A percentile compares a stretch with the other conserved stretches of the same genome.
phyloP scores from a whole-genome alignment of 2,888 invertebrate genomes.

The Empis stercorea region DNA sequence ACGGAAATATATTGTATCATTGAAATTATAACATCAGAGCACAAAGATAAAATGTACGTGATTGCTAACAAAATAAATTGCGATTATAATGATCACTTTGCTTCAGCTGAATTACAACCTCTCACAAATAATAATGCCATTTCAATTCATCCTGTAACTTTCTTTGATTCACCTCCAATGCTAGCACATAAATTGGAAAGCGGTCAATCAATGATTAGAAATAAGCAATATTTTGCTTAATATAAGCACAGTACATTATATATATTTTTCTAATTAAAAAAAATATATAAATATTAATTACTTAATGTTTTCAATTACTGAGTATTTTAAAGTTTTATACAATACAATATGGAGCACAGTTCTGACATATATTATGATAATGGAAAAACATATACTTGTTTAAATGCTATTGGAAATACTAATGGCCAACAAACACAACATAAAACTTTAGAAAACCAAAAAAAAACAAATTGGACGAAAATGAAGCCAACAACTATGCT shows the following conservation, averaged over 20 bases:
- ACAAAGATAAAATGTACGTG: background rate
- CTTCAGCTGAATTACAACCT: background rate
- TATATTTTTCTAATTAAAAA: background rate
- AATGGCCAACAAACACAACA: too few species aligned
- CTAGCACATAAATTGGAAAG: background rate
- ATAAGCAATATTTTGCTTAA: background rate
- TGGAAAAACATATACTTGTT: background rate
- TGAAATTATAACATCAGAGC: background rate
- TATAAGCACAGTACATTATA: background rate
- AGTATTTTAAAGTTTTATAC: too few species aligned
- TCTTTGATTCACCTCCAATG: background rate
- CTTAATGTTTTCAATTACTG: background rate
- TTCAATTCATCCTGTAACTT: background rate
- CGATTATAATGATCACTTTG: background rate
- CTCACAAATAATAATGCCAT: background rate
- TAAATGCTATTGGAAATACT: background rate
- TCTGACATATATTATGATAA: background rate
- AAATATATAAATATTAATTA: background rate
- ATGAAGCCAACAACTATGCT: background rate
- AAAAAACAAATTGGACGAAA: too few species aligned
- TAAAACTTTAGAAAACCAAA: too few species aligned
- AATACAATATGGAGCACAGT: background rate
- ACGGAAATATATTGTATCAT: background rate
- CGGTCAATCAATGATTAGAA: background rate
- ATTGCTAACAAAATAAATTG: background rate